Evolutionary conservation across 2,113 vertebrate genomes (phyloP), one percentile per base, ranked within the genome.

Genomic region (Brachyhypopomus gauderio): DNA sequence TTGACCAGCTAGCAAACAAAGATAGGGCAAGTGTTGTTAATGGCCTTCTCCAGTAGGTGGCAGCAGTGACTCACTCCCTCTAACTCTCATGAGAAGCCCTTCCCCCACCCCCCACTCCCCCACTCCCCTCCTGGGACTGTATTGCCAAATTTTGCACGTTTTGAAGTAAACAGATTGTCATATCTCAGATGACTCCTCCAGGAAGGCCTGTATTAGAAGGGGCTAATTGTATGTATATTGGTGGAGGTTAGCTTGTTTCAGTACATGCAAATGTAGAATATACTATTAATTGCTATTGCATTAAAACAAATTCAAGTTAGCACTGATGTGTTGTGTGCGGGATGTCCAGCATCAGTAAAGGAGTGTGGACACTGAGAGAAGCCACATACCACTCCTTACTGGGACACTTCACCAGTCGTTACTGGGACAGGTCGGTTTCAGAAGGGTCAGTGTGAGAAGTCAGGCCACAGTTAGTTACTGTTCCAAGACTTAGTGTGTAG

Each of bases 31-130:
- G n/a, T 71, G 67, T 72, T 72, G 22, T 60, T 62, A 59, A 48
- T 4, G 19, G 23, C 5, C 19, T 30, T 80, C 34, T 34, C 83
- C 83, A 77, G 74, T 19, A 77, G 83, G 74, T 84, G 83, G 83
- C 83, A 84, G 78, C 59, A 77, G 52, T 56, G 23, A 58, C 48
- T 52, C 30, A 70, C 63, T 63, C n/a, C 63, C 23, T 60, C 55
- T 66, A 7, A 25, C 59, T 70, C 8, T 25, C 4, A 0, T 52
- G 38, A 52, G 52, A 36, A 4, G 12, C 45, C 45, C 45, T 11
- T 52, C 45, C 45, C 7, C 45, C 45, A 8, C 45, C 12, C 45
- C 45, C 7, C 36, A n/a, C 22, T 71, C 23, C 45, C 9, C 45
- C n/a, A 38, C 56, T 38, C 8, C 45, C 22, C 34, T n/a, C 41